Conservation (phyloP, 2,113 vertebrate genomes). For the Semnornis frantzii region DNA sequence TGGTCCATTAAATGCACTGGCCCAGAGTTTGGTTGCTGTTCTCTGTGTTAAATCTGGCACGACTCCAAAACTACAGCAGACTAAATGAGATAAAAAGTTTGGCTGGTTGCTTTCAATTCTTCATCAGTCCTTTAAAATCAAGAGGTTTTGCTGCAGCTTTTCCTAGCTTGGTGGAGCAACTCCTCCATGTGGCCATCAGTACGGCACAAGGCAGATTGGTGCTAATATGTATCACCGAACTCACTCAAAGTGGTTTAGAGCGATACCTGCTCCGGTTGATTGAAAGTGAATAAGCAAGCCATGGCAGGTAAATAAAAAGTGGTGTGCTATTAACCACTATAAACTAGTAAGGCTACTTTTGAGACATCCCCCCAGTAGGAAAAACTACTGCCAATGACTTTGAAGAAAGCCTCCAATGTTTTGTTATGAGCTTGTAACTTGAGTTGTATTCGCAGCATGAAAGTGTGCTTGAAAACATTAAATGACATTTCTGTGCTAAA, state of each 20-base stretch:
- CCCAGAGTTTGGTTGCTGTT: not conserved
- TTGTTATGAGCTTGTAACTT: conserved; percentile 1
- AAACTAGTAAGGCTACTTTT: conserved; percentile 53
- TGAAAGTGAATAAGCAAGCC: conserved; percentile 35
- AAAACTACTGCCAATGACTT: conserved; percentile 10
- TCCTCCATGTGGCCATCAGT: not conserved
- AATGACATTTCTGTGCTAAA: not conserved
- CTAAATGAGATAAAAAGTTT: not conserved
- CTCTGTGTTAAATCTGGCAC: fast-evolving
- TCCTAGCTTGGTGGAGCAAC: not conserved
- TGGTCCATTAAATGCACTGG: not conserved
- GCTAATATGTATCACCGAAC: not conserved
- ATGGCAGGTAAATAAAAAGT: conserved; percentile 51
- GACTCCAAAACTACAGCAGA: not conserved
- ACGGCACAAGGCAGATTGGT: not conserved
- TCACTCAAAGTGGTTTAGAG: not conserved
- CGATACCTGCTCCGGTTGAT: not conserved
- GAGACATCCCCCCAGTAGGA: not conserved
- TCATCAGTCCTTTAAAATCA: not conserved
- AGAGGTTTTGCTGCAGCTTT: not conserved
- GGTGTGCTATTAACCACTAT: conserved; percentile 26
- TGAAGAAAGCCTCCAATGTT: not conserved
- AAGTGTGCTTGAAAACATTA: conserved; percentile 7
- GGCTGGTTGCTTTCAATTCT: not conserved
- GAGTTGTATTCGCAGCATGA: conserved; percentile 15